Evolutionary conservation across 2,888 invertebrate species (phyloP).

Genomic region (Priocnemis perturbator): DNA sequence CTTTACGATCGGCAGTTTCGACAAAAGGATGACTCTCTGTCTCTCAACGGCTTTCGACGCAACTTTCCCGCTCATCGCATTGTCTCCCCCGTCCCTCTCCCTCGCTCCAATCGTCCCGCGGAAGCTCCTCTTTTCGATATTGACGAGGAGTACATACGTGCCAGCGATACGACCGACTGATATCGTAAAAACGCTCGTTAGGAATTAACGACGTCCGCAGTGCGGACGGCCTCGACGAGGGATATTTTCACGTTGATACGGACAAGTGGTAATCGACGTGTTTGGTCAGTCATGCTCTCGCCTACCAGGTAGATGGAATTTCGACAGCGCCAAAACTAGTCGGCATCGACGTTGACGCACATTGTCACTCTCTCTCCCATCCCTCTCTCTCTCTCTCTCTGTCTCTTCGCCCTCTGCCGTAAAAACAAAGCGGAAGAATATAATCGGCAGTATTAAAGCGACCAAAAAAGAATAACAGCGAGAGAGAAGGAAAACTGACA

Average conservation of each 20-base stretch:
- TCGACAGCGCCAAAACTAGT: not conserved
- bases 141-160: constrained; percentile 18
- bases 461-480: too few relatives aligned
- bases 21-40: too few relatives aligned
- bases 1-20: not conserved
- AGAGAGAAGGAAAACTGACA: not conserved
- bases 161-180: not conserved
- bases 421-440: not conserved
- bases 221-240: constrained; percentile 15
- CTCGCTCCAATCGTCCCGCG: too few relatives aligned
- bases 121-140: constrained; percentile 8
- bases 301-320: constrained; percentile 5
- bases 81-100: too few relatives aligned
- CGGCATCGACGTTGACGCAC: too few relatives aligned
- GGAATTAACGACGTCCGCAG: constrained; percentile 7
- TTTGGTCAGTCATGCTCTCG: constrained; percentile 26
- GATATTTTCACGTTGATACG: constrained; percentile 28
- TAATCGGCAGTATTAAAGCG: too few relatives aligned
- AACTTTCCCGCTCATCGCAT: too few relatives aligned
- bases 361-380: constrained; percentile 2
- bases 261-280: constrained; percentile 31
- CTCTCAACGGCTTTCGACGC: too few relatives aligned
- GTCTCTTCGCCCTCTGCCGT: not conserved
- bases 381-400: constrained; percentile 5
- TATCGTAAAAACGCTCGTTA: constrained; percentile 22